These are phyloP conservation scores for Sthenelais limicola DNA, from an alignment of 2,888 invertebrate genomes.

Conservation along the genomic window DNA sequence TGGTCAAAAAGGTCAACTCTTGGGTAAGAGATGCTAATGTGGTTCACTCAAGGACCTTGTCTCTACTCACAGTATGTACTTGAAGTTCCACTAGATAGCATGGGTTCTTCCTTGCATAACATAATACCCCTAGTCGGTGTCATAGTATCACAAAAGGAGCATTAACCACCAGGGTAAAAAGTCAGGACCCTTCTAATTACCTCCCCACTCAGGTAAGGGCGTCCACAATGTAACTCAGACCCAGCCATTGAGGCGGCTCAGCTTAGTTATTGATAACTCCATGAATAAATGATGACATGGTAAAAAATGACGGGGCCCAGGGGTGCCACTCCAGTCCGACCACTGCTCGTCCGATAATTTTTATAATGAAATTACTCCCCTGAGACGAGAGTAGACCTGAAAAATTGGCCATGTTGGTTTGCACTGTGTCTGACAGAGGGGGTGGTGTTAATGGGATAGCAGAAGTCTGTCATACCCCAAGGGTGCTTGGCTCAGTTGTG, in stretches of 20 bases:
- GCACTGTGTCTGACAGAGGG: conserved; percentile 16
- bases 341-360: conserved; percentile 38
- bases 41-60: conserved; percentile 11
- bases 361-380: conserved; percentile 40
- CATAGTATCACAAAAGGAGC: too few species aligned
- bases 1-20: neutral
- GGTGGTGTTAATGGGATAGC: conserved; percentile 26
- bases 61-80: too few species aligned
- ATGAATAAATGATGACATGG: conserved; percentile 38
- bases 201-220: conserved; percentile 19
- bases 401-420: conserved; percentile 3
- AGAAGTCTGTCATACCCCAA: neutral
- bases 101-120: too few species aligned
- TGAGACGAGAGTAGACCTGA: conserved; percentile 11
- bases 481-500: neutral
- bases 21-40: conserved; percentile 21
- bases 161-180: too few species aligned
- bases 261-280: conserved; percentile 34
- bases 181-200: neutral
- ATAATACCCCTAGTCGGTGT: too few species aligned
- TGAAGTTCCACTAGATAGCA: too few species aligned
- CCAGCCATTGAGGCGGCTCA: conserved; percentile 9
- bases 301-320: conserved; percentile 41
- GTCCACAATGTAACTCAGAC: conserved; percentile 25
- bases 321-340: conserved; percentile 29